Conservation (phyloP, 2,113 vertebrate genomes). For the Micronisus gabar region DNA sequence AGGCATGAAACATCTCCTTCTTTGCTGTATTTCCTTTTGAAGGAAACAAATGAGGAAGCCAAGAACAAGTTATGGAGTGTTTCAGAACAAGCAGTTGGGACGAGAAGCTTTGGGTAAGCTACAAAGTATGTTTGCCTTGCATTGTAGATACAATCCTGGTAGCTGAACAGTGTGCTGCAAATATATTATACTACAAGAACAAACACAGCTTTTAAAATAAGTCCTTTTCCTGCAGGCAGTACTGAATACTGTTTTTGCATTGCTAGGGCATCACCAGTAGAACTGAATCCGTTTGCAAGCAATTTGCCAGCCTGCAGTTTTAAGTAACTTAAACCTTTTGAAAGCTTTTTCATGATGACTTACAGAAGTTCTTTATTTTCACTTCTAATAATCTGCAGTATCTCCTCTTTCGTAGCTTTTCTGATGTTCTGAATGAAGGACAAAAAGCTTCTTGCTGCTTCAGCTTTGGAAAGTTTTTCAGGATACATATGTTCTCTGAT, state of each 20-base stretch:
- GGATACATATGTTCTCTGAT: slow-evolving; percentile 82
- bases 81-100: not conserved
- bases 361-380: slow-evolving; percentile 88
- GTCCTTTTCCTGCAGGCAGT: not conserved
- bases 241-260: not conserved
- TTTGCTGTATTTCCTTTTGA: not conserved
- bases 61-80: not conserved
- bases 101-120: not conserved
- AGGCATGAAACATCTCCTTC: not conserved
- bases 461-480: slow-evolving; percentile 81
- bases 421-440: slow-evolving; percentile 86
- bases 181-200: not conserved
- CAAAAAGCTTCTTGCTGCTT: slow-evolving; percentile 86
- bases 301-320: not conserved
- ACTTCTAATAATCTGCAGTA: slow-evolving; percentile 83
- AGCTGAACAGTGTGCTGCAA: not conserved
- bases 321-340: not conserved
- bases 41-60: not conserved
- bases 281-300: not conserved
- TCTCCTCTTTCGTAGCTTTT: slow-evolving; percentile 85
- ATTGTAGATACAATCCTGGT: not conserved
- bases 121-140: not conserved
- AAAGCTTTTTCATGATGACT: slow-evolving; percentile 45
- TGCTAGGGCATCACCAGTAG: not conserved
- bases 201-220: not conserved